These are phyloP conservation scores for Eristalis arbustorum DNA, from an alignment of 2,888 invertebrate species.

Conservation along the genomic window DNA sequence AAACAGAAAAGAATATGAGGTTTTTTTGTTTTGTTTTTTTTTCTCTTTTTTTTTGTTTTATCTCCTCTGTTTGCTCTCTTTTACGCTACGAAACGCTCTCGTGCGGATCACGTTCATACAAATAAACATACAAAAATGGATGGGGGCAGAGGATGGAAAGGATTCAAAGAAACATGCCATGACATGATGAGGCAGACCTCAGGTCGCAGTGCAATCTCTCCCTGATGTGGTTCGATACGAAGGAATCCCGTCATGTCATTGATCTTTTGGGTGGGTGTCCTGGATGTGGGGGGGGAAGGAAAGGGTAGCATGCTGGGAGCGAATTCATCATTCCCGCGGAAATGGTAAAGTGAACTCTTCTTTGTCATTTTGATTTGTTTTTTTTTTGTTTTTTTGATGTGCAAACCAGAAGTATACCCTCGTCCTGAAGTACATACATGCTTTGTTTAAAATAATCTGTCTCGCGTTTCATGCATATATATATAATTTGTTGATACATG, in stretches of 20 bases:
- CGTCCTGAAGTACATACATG: not conserved
- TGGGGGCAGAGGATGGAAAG: too few species aligned
- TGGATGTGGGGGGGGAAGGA: too few species aligned
- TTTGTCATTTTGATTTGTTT: not conserved
- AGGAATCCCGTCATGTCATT: not conserved
- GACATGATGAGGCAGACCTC: not conserved
- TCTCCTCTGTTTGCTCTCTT: not conserved
- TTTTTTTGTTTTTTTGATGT: not conserved
- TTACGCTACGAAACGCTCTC: not conserved
- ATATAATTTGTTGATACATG: not conserved
- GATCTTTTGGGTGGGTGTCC: too few species aligned
- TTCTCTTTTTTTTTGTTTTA: not conserved
- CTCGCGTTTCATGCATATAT: not conserved
- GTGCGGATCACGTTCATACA: not conserved
- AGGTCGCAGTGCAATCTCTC: not conserved
- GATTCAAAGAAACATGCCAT: not conserved
- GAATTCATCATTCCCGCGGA: too few species aligned
- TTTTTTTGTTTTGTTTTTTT: not conserved
- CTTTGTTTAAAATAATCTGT: constrained; percentile 4
- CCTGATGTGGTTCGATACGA: not conserved
- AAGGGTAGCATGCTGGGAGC: too few species aligned
- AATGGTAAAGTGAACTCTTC: not conserved
- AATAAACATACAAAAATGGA: not conserved
- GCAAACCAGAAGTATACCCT: not conserved
- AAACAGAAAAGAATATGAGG: not conserved